These are phyloP conservation scores for Hippolais icterina DNA, from an alignment of 2,113 vertebrate species.

Conservation along the genomic window DNA sequence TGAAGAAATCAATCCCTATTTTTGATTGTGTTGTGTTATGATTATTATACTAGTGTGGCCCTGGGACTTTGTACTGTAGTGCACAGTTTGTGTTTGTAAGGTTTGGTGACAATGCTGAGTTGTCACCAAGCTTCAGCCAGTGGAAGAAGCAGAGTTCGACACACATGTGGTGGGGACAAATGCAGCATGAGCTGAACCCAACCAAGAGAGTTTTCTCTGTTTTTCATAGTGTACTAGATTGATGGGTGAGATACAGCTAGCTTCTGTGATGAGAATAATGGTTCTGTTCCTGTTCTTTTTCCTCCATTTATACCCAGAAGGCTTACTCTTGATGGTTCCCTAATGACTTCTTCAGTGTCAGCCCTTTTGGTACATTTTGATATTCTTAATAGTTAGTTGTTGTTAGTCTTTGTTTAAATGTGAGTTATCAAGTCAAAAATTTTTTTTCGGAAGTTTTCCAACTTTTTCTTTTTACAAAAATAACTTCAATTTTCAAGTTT, in stretches of 20 bases:
- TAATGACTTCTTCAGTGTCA: background rate
- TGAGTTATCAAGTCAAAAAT: background rate
- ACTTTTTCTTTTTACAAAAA: background rate
- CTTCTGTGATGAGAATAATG: background rate
- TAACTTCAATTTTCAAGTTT: background rate
- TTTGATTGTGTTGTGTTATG: background rate
- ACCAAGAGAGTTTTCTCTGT: background rate
- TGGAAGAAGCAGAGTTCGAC: background rate
- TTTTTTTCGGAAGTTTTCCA: background rate
- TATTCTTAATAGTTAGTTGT: background rate
- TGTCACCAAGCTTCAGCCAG: background rate
- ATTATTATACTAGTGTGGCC: background rate
- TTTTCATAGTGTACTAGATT: background rate
- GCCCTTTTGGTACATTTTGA: background rate
- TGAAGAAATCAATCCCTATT: background rate
- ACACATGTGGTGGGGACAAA: fast-evolving
- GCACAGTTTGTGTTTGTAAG: background rate
- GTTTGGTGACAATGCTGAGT: background rate
- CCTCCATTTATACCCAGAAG: background rate
- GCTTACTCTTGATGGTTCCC: background rate
- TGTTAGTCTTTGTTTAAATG: background rate
- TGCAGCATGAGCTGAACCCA: background rate
- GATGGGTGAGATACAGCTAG: background rate
- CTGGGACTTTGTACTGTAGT: background rate
- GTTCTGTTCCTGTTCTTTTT: background rate